These are phyloP conservation scores for Engraulis encrasicolus DNA, from an alignment of 2,113 vertebrate genomes.

Conservation along the genomic window DNA sequence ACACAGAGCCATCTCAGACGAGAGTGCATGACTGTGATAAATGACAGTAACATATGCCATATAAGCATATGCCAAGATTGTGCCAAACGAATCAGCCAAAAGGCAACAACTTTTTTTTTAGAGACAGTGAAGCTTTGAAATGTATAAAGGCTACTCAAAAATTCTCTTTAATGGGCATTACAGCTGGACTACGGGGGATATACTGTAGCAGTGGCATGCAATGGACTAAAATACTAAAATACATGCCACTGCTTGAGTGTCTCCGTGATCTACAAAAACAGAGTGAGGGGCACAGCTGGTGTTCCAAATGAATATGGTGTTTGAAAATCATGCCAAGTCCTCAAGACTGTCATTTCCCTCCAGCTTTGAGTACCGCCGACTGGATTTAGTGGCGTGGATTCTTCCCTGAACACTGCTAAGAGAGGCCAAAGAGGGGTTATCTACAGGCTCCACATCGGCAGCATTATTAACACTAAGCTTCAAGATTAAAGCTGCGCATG, in stretches of 20 bases:
- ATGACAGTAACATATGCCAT: neutral
- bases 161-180: conserved; percentile 15
- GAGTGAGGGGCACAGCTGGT: neutral
- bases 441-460: neutral
- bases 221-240: conserved; percentile 9
- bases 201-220: neutral
- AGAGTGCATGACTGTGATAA: neutral
- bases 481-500: conserved; percentile 4
- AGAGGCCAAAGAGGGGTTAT: neutral
- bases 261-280: conserved; percentile 15
- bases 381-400: neutral
- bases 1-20: neutral
- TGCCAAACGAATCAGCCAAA: neutral
- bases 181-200: neutral
- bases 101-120: conserved; percentile 15
- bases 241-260: conserved; percentile 10
- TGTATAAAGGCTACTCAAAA: conserved; percentile 20
- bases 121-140: conserved; percentile 8
- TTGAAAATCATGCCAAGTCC: conserved; percentile 8
- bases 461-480: conserved; percentile 4
- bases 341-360: conserved; percentile 15
- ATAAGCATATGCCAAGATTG: conserved; percentile 21
- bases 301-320: conserved; percentile 20
- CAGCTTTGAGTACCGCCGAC: neutral
- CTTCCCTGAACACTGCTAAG: neutral